Evolutionary conservation across 2,888 invertebrate genomes (phyloP), one percentile per base, ranked within the genome.

Genomic region (Dryococelus australis): DNA sequence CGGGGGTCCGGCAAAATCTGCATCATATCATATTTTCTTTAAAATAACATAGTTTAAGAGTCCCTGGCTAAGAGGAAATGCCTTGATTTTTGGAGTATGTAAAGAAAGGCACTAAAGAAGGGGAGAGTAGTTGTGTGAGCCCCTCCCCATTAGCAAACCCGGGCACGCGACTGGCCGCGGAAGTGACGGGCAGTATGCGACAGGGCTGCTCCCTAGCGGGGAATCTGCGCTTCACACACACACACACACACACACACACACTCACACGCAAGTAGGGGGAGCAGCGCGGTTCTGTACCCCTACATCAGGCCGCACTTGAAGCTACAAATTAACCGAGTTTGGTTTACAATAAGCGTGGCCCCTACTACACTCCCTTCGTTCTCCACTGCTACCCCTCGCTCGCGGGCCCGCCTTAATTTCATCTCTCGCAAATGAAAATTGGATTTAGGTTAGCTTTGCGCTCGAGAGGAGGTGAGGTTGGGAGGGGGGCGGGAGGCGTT

Each of bases 301-400:
- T 43, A 43, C 86, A 87, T 51, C 79, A 43, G 65, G 35, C 47
- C 83, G 47, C 78, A 86, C 78, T 86, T 87, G 43, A 85, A 87
- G 78, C 26, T 78, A 28, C 35, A 79, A 93, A 93, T 93, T 93
- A 93, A 92, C 92, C 92, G 91, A 93, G 93, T 93, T 93, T 93
- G 93, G 93, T 93, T 93, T 93, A 93, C 93, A 93, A 93, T 93
- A 93, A 93, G 93, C 92, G 92, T 91, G 91, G 91, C 91, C 92
- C 93, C 93, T 93, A n/a, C n/a, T n/a, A n/a, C n/a, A n/a, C n/a
- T n/a, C n/a, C n/a, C n/a, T n/a, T n/a, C n/a, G n/a, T n/a, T n/a
- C n/a, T n/a, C n/a, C n/a, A n/a, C n/a, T n/a, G n/a, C n/a, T n/a
- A n/a, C n/a, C n/a, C n/a, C 93, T 93, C 92, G 92, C 93, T 93